These are phyloP conservation scores for Chaitophorus viminalis DNA, from an alignment of 2,888 invertebrate genomes.

Conservation along the genomic window DNA sequence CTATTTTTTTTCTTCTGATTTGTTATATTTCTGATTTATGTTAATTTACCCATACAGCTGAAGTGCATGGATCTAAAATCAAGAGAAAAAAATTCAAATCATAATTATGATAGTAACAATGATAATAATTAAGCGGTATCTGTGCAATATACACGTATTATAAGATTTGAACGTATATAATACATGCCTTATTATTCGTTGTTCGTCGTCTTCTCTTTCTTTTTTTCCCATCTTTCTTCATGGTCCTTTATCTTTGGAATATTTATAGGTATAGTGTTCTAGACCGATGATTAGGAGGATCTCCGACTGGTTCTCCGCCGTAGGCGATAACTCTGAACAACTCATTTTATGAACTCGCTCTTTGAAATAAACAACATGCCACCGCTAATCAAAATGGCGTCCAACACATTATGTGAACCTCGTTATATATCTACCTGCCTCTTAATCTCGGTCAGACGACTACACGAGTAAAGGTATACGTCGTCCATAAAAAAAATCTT, in stretches of 20 bases:
- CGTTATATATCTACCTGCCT: slow-evolving; percentile 12
- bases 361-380: slow-evolving; percentile 60
- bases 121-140: slow-evolving; percentile 39
- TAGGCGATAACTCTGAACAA: slow-evolving; percentile 54
- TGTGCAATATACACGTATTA: not conserved
- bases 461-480: not conserved
- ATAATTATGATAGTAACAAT: slow-evolving; percentile 18
- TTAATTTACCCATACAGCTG: not conserved
- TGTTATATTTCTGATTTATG: slow-evolving; percentile 2
- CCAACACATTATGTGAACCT: slow-evolving; percentile 50
- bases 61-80: not conserved
- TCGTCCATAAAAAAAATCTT: not conserved
- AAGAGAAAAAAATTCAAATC: not conserved
- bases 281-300: slow-evolving; percentile 44
- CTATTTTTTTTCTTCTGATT: not conserved
- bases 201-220: not conserved
- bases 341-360: slow-evolving; percentile 60
- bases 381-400: slow-evolving; percentile 61
- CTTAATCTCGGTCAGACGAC: slow-evolving; percentile 30
- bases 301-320: slow-evolving; percentile 47
- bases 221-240: not conserved
- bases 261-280: slow-evolving; percentile 12
- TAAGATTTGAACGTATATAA: not conserved
- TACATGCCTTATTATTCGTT: slow-evolving; percentile 1
- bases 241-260: slow-evolving; percentile 2